phyloP scores from a whole-genome alignment of 2,888 invertebrate genomes.

The Netelia melanura region DNA sequence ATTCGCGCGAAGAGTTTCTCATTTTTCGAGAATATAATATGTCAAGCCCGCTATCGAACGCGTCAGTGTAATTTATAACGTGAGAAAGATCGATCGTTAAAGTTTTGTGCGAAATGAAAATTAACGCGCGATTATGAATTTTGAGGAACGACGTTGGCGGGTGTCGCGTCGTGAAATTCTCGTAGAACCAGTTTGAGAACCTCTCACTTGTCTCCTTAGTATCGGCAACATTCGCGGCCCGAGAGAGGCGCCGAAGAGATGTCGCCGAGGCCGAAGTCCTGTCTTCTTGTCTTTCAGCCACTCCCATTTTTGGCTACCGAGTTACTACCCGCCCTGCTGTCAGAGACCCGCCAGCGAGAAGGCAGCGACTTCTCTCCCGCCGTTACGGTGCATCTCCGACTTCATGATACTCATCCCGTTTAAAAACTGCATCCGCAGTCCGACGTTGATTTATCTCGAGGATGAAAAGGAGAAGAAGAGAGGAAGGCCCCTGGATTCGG shows the following conservation, averaged over 20 bases:
- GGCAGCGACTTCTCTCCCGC: conserved; percentile 44
- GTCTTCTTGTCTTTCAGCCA: conserved; percentile 79
- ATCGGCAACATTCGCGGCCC: conserved; percentile 64
- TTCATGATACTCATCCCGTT: conserved; percentile 46
- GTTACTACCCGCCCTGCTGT: conserved; percentile 74
- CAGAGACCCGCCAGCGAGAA: conserved; percentile 47
- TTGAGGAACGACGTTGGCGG: conserved; percentile 4
- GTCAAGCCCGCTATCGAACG: no score
- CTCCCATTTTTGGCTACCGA: conserved; percentile 80
- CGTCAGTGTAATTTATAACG: no score
- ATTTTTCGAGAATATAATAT: conserved; percentile 4
- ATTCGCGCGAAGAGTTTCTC: conserved; percentile 60
- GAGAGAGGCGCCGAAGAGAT: conserved; percentile 76
- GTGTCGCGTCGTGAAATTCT: conserved; percentile 39
- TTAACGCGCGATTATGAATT: not conserved
- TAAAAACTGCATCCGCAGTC: conserved; percentile 54
- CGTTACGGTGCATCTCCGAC: conserved; percentile 35
- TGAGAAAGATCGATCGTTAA: not conserved
- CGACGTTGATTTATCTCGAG: conserved; percentile 64
- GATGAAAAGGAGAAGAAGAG: conserved; percentile 27
- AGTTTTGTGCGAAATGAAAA: not conserved
- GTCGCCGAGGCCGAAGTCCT: conserved; percentile 73
- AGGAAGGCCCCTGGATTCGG: not conserved
- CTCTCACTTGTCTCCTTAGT: conserved; percentile 67
- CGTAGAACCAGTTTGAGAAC: conserved; percentile 71